Conservation (phyloP, 2,888 invertebrate species). For the Danaus chrysippus region DNA sequence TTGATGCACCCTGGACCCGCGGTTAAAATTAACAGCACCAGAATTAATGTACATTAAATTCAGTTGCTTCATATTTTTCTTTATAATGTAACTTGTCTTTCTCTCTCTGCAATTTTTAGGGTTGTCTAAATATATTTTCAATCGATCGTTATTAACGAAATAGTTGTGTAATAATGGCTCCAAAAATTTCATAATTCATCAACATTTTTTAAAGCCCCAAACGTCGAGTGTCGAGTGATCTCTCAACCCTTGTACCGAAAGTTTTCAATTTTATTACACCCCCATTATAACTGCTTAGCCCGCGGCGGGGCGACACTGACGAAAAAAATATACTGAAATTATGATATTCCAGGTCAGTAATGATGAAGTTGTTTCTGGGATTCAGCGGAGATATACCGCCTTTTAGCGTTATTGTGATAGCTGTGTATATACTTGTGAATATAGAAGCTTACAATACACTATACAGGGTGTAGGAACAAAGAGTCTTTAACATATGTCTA, state of each 20-base stretch:
- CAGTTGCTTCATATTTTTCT: too few relatives aligned
- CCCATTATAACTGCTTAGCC: conserved; percentile 17
- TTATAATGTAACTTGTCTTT: too few relatives aligned
- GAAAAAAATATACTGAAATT: neutral
- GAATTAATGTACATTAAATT: too few relatives aligned
- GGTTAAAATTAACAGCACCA: too few relatives aligned
- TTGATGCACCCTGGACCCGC: neutral
- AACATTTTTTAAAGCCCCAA: neutral
- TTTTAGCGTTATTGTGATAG: too few relatives aligned
- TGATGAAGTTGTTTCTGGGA: neutral
- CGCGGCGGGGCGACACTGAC: conserved; percentile 7
- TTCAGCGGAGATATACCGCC: neutral
- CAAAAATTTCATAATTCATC: conserved; percentile 1
- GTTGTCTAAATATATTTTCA: too few relatives aligned
- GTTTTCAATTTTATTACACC: conserved; percentile 23
- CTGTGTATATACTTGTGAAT: too few relatives aligned
- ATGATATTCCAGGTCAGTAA: conserved; percentile 4
- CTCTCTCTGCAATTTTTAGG: too few relatives aligned
- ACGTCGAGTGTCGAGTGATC: conserved; percentile 2
- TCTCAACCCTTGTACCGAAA: conserved; percentile 9
- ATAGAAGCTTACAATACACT: too few relatives aligned
- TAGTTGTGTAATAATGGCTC: too few relatives aligned
- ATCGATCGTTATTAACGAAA: too few relatives aligned
- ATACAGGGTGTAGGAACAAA: too few relatives aligned
- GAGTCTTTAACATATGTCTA: neutral